Conservation (phyloP, 2,888 invertebrate species). For the Geophilus truncorum region DNA sequence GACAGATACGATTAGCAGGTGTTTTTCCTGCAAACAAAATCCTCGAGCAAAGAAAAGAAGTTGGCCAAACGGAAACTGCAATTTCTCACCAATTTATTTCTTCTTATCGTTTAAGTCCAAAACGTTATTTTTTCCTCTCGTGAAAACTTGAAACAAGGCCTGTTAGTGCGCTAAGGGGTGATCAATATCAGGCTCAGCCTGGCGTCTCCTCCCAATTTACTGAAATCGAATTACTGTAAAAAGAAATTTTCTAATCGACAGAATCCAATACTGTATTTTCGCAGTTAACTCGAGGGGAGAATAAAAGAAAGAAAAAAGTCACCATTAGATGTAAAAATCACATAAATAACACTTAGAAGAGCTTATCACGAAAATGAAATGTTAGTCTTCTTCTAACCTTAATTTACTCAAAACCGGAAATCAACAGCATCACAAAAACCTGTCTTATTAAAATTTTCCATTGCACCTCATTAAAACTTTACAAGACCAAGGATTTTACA, state of each 20-base stretch:
- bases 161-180: conserved; percentile 8
- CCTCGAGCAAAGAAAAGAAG: not conserved
- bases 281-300: not conserved
- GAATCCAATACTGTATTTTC: not conserved
- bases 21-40: conserved; percentile 3
- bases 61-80: conserved; percentile 15
- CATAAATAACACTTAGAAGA: too few relatives aligned
- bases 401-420: too few relatives aligned
- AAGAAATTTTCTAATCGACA: not conserved
- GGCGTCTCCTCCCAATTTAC: not conserved
- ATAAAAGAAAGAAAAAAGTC: not conserved
- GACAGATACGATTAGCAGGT: not conserved
- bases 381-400: too few relatives aligned
- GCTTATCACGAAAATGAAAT: too few relatives aligned
- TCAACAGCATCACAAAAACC: too few relatives aligned
- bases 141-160: conserved; percentile 12
- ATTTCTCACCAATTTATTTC: conserved; percentile 4
- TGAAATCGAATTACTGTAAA: conserved; percentile 1
- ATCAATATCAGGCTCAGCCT: not conserved
- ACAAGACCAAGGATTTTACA: too few relatives aligned
- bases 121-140: not conserved
- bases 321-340: too few relatives aligned
- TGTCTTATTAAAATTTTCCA: not conserved
- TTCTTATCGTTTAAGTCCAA: conserved; percentile 7
- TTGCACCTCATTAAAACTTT: not conserved